phyloP scores from a whole-genome alignment of 30 jellyfish, hydroid and myxozoan species.

The Rhopilema esculentum region DNA sequence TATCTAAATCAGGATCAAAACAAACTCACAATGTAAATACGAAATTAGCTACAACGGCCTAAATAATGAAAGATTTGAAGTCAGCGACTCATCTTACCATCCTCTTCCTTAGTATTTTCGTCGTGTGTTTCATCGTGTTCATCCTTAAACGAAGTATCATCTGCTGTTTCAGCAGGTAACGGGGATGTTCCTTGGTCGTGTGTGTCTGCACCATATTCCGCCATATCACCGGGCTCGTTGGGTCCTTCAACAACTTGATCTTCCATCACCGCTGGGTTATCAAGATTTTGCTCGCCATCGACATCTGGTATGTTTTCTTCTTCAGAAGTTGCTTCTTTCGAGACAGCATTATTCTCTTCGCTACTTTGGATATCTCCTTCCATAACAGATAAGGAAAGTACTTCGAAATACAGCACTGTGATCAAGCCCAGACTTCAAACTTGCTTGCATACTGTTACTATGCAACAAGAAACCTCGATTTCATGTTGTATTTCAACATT shows the following conservation, averaged over 20 bases:
- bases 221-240: neutral
- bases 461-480: slow-evolving; percentile 23
- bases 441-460: slow-evolving; percentile 20
- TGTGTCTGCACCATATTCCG: neutral
- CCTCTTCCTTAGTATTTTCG: neutral
- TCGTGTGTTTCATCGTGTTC: neutral
- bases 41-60: too few relatives aligned
- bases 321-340: neutral
- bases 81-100: slow-evolving; percentile 31
- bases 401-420: neutral
- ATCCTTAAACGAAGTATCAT: neutral
- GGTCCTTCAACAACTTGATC: neutral
- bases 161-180: slow-evolving; percentile 17
- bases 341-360: neutral
- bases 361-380: neutral
- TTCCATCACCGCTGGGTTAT: neutral
- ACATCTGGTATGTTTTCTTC: neutral
- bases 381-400: neutral
- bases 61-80: too few relatives aligned
- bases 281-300: neutral
- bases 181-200: slow-evolving; percentile 60
- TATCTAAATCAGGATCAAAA: too few relatives aligned
- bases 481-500: neutral
- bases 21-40: too few relatives aligned
- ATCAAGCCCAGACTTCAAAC: neutral